Conservation (phyloP, 2,888 invertebrate genomes). For the Trichogramma evanescens region DNA sequence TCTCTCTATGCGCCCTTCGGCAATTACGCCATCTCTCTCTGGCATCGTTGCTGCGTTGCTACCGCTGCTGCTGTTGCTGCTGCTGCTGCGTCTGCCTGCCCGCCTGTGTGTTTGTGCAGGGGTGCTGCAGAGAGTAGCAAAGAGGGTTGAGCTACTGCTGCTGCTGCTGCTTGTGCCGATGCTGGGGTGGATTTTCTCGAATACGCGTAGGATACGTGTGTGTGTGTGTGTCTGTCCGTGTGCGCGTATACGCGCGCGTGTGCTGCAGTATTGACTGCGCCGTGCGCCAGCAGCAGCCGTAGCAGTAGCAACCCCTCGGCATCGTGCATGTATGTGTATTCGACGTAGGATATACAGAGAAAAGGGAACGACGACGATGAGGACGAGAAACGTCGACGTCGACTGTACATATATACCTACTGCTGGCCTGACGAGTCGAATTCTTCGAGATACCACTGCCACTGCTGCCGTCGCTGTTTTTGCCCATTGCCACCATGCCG, state of each 20-base stretch:
- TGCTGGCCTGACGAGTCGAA: no score
- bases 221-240: constrained; percentile 22
- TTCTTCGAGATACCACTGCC: no score
- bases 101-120: constrained; percentile 15
- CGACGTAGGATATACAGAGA: no score
- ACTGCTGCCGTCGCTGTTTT: no score
- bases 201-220: not conserved
- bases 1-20: constrained; percentile 27
- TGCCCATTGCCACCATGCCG: constrained; percentile 1
- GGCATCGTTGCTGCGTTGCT: not conserved
- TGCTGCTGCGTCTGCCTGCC: not conserved
- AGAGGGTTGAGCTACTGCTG: constrained; percentile 14
- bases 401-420: no score
- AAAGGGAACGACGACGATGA: not conserved
- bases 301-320: no score
- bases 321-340: no score
- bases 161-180: constrained; percentile 11
- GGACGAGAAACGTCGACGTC: not conserved
- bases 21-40: constrained; percentile 28
- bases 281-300: not conserved
- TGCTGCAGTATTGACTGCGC: constrained; percentile 40
- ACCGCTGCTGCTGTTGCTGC: not conserved
- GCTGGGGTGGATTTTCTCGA: constrained; percentile 5
- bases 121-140: constrained; percentile 20
- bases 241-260: constrained; percentile 20